These are phyloP conservation scores for Tauraco erythrolophus DNA, from an alignment of 2,113 vertebrate genomes.

Conservation along the genomic window DNA sequence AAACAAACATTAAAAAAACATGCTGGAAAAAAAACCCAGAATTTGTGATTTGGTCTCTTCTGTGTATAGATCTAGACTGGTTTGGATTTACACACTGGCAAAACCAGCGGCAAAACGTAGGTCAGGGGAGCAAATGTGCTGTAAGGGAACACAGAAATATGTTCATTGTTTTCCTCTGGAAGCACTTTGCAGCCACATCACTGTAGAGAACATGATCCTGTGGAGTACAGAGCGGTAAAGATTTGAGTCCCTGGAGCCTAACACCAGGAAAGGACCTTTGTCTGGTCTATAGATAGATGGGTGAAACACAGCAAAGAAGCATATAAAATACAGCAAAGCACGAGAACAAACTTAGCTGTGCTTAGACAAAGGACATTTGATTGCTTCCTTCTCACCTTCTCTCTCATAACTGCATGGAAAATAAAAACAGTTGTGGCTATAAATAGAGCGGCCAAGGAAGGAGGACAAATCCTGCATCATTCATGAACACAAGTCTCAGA, in stretches of 20 bases:
- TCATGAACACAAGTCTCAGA: slow-evolving; percentile 52
- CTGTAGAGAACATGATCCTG: background rate
- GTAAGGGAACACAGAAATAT: background rate
- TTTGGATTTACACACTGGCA: background rate
- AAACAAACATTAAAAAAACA: background rate
- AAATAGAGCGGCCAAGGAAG: slow-evolving; percentile 26
- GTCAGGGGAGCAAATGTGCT: background rate
- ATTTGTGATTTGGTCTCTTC: background rate
- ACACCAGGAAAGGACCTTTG: background rate
- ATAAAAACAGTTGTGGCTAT: slow-evolving; percentile 33
- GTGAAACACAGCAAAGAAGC: background rate
- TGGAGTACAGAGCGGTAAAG: background rate
- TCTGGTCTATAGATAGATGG: background rate
- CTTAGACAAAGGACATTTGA: background rate
- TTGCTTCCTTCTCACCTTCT: slow-evolving; percentile 15
- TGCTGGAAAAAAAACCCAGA: background rate
- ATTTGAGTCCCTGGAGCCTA: background rate
- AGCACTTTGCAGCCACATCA: background rate
- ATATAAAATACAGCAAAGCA: background rate
- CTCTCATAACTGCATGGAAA: background rate
- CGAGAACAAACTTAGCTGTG: background rate
- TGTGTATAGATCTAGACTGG: background rate
- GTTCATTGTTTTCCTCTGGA: background rate
- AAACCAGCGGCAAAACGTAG: background rate
- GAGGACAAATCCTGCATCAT: slow-evolving; percentile 65